Evolutionary conservation across 2,113 vertebrate species (phyloP).

Genomic region (Corythoichthys haematopterus): DNA sequence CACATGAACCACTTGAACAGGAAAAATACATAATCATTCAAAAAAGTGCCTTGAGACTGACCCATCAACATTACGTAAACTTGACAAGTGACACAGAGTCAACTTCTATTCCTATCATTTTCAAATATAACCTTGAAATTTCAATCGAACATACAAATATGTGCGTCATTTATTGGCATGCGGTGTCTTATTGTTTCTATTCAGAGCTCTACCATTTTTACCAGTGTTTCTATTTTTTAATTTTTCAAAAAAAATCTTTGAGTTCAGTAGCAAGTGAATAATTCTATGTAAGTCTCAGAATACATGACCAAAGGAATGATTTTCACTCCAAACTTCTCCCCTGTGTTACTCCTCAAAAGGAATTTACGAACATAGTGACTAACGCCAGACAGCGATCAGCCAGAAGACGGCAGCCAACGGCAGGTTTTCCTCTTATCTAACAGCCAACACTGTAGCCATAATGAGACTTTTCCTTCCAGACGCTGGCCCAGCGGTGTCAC

Average conservation of each 20-base stretch:
- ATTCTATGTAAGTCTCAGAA: neutral
- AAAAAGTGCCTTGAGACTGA: neutral
- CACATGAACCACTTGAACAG: neutral
- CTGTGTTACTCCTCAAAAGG: neutral
- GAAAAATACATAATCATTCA: neutral
- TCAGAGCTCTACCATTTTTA: neutral
- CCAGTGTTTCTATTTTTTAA: neutral
- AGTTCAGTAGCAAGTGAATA: neutral
- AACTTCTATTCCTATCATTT: neutral
- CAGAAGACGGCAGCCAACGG: neutral
- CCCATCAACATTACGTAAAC: neutral
- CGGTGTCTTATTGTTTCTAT: neutral
- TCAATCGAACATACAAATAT: neutral
- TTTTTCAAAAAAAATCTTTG: neutral
- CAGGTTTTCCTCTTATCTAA: neutral
- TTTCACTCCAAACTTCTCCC: neutral
- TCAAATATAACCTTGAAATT: too few species aligned
- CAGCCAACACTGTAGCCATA: slow-evolving; percentile 37
- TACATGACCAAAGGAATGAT: neutral
- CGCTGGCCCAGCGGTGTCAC: slow-evolving; percentile 41
- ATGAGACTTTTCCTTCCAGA: slow-evolving; percentile 65
- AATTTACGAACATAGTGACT: neutral
- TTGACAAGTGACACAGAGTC: neutral
- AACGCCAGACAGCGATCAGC: neutral
- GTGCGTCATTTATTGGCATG: neutral